Percentiles rank a stretch among this genome's conserved stretches.
Conservation (phyloP, 2,888 invertebrate genomes). For the Diabrotica balteata region DNA sequence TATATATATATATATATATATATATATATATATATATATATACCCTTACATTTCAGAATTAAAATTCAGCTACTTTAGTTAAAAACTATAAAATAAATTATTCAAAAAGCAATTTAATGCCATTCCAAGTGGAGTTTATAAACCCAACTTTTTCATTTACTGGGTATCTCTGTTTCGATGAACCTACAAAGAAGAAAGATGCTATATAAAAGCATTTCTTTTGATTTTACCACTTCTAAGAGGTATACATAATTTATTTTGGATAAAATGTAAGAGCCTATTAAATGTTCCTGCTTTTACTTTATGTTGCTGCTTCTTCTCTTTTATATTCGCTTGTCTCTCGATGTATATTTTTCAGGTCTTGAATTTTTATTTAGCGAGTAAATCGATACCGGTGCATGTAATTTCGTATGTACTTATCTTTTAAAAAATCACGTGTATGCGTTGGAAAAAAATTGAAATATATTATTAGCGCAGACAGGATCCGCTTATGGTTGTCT, state of each 20-base stretch:
- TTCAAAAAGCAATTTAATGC: constrained; percentile 14
- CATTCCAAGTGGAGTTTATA: neutral
- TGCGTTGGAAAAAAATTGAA: too few relatives aligned
- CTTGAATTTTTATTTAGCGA: constrained; percentile 3
- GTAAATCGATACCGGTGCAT: constrained; percentile 3
- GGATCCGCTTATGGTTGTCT: too few relatives aligned
- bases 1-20: too few relatives aligned
- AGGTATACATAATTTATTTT: constrained; percentile 33
- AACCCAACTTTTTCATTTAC: constrained; percentile 6
- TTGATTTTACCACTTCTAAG: constrained; percentile 29
- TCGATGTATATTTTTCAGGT: constrained; percentile 5
- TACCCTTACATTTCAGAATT: too few relatives aligned
- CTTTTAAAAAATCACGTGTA: too few relatives aligned
- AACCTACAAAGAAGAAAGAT: constrained; percentile 15
- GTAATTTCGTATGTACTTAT: neutral
- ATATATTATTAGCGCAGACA: too few relatives aligned
- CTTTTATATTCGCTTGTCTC: constrained; percentile 1
- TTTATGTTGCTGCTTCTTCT: constrained; percentile 5
- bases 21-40: too few relatives aligned
- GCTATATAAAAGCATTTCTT: constrained; percentile 28
- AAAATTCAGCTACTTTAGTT: too few relatives aligned
- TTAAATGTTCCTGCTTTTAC: constrained; percentile 21
- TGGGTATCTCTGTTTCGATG: constrained; percentile 16
- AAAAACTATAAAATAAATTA: constrained; percentile 4
- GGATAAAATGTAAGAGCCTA: constrained; percentile 26